A percentile compares a stretch with the other conserved stretches of the same genome.
These are phyloP conservation scores for Stegostoma tigrinum DNA, from an alignment of 2,113 vertebrate genomes.

Conservation along the genomic window DNA sequence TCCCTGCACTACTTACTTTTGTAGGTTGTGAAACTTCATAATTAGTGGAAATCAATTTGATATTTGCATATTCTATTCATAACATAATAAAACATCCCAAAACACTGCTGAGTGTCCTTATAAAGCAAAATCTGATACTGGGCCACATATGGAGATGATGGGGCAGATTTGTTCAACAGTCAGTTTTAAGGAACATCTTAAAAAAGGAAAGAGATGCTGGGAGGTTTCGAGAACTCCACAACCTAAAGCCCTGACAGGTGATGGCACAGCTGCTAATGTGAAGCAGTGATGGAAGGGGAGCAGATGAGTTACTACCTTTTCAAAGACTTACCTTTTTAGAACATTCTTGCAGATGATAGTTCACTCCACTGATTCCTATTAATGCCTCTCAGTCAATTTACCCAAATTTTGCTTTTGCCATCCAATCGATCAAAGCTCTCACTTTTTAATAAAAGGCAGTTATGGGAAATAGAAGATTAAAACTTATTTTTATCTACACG, in stretches of 20 bases:
- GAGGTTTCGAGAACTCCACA: not conserved
- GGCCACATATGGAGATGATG: not conserved
- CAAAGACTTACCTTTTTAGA: not conserved
- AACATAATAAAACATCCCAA: not conserved
- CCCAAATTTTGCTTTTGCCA: not conserved
- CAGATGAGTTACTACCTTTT: not conserved
- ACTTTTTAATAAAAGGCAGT: not conserved
- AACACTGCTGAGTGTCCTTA: not conserved
- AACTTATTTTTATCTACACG: not conserved
- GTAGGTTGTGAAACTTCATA: not conserved
- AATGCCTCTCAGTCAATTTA: not conserved
- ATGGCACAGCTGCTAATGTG: not conserved
- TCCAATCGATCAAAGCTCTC: not conserved
- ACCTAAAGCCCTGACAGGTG: not conserved
- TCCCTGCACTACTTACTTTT: not conserved
- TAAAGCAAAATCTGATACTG: not conserved
- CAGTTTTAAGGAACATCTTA: not conserved
- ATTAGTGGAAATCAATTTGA: not conserved
- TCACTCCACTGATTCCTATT: not conserved
- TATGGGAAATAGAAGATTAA: not conserved
- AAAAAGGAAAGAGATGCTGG: not conserved
- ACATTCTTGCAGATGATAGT: too few relatives aligned
- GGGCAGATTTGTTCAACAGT: not conserved
- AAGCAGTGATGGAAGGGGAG: not conserved
- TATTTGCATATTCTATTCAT: not conserved